Percentiles rank a stretch among this genome's conserved stretches.
Conservation (phyloP, 2,888 invertebrate genomes). For the Drosophila paucipuncta region DNA sequence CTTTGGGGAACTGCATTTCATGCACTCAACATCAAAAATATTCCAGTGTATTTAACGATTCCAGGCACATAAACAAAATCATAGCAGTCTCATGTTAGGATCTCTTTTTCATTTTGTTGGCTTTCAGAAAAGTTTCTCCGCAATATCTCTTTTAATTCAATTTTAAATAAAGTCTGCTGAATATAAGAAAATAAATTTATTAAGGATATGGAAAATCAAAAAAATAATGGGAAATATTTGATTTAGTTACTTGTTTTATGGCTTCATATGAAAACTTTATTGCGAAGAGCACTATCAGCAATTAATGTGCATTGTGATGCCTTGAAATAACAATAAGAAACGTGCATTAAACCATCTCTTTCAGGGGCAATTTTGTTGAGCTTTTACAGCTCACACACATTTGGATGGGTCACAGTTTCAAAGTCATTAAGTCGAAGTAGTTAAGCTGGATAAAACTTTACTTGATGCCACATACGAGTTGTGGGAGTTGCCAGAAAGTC, state of each 20-base stretch:
- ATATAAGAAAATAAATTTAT: background rate
- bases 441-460: slow-evolving; percentile 24
- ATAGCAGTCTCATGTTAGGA: slow-evolving; percentile 2
- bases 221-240: background rate
- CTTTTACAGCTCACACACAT: slow-evolving; percentile 8
- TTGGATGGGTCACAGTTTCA: slow-evolving; percentile 26
- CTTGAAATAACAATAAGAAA: background rate
- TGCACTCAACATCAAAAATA: slow-evolving; percentile 5
- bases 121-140: background rate
- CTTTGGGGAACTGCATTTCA: background rate
- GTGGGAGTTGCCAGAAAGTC: slow-evolving; percentile 14
- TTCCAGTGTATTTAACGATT: slow-evolving; percentile 9
- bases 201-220: background rate
- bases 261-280: background rate
- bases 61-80: slow-evolving; percentile 26
- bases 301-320: background rate
- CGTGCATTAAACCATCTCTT: background rate
- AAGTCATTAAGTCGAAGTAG: slow-evolving; percentile 57
- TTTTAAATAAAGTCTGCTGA: background rate
- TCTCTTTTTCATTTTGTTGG: slow-evolving; percentile 8
- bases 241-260: background rate
- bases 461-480: slow-evolving; percentile 15
- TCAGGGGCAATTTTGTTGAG: background rate
- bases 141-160: slow-evolving; percentile 6
- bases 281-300: background rate